Conservation (phyloP, 2,113 vertebrate genomes). For the Motacilla alba region DNA sequence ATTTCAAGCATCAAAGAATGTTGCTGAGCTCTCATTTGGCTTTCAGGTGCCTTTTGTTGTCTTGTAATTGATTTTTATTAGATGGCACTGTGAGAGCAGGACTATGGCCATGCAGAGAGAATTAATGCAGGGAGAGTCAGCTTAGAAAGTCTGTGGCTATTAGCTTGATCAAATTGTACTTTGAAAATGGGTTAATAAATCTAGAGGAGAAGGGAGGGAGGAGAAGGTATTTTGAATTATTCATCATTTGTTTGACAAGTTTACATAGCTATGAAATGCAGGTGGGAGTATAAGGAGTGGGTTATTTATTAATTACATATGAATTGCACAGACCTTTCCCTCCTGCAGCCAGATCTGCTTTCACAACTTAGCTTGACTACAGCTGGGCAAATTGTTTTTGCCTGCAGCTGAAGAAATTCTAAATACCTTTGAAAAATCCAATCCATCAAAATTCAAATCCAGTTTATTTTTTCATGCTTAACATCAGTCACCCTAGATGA, state of each 20-base stretch:
- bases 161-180: slow-evolving; percentile 19
- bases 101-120: not conserved
- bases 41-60: not conserved
- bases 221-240: slow-evolving; percentile 17
- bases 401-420: not conserved
- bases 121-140: not conserved
- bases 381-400: not conserved
- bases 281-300: not conserved
- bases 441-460: not conserved
- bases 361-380: not conserved
- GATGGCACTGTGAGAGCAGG: not conserved
- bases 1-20: not conserved
- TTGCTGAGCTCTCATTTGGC: not conserved
- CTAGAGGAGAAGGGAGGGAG: not conserved
- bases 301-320: slow-evolving; percentile 10
- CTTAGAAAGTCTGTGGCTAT: slow-evolving; percentile 22
- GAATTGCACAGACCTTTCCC: not conserved
- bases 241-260: slow-evolving; percentile 19
- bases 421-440: not conserved
- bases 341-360: not conserved
- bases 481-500: not conserved
- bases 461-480: not conserved
- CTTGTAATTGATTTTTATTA: not conserved
- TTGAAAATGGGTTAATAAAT: slow-evolving; percentile 40
- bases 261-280: slow-evolving; percentile 8